These are phyloP conservation scores for Pararge aegeria DNA, from an alignment of 1,140 invertebrate species.

Conservation along the genomic window DNA sequence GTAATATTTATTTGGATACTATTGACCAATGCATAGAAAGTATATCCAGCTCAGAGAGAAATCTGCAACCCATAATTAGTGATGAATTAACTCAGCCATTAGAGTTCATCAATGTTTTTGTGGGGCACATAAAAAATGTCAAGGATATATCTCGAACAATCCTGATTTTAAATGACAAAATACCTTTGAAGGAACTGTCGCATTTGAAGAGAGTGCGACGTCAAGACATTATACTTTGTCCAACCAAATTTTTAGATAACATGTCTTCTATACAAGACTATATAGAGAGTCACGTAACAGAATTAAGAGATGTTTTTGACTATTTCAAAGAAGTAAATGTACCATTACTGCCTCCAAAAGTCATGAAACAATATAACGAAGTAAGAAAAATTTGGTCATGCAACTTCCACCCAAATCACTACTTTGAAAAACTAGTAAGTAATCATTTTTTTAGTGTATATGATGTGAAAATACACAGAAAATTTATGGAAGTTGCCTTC, in stretches of 20 bases:
- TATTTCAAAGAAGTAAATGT: conserved; percentile 82
- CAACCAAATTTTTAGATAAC: conserved; percentile 37
- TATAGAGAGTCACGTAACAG: conserved; percentile 74
- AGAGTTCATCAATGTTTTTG: conserved; percentile 80
- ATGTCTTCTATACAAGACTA: conserved; percentile 72
- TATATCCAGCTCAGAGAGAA: conserved; percentile 40
- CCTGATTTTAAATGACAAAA: conserved; percentile 77
- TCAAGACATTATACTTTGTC: conserved; percentile 82
- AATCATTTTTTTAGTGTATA: conserved; percentile 82
- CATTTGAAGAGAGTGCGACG: conserved; percentile 88
- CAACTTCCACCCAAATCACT: conserved; percentile 90
- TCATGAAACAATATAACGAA: conserved; percentile 84
- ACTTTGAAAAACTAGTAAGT: conserved; percentile 83
- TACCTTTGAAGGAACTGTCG: conserved; percentile 81
- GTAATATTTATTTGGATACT: conserved; percentile 16
- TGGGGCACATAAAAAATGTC: conserved; percentile 81
- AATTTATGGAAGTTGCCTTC: conserved; percentile 83
- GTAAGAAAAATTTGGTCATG: conserved; percentile 87
- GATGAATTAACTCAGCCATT: conserved; percentile 76
- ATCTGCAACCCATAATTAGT: conserved; percentile 46
- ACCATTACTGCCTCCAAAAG: conserved; percentile 81
- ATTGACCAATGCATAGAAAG: conserved; percentile 44
- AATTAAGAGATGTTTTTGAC: conserved; percentile 76
- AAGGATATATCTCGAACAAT: conserved; percentile 84
- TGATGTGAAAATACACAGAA: conserved; percentile 81